A percentile compares a stretch with the other conserved stretches of the same genome.
phyloP scores from a whole-genome alignment of 2,888 invertebrate genomes.

The Homarus gammarus region DNA sequence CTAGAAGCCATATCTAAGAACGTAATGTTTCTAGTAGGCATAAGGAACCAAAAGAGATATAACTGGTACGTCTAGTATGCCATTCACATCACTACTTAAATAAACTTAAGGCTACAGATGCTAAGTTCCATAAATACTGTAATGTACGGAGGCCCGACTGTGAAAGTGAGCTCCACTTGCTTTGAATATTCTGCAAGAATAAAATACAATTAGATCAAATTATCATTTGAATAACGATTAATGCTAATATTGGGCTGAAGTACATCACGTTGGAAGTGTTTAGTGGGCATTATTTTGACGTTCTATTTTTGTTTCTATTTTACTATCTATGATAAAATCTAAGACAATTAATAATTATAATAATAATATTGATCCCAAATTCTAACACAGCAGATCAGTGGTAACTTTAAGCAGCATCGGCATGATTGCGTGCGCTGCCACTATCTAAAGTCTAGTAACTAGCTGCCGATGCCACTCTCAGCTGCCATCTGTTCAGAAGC shows the following conservation, averaged over 20 bases:
- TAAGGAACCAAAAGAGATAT: conserved; percentile 28
- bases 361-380: conserved; percentile 8
- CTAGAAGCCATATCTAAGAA: conserved; percentile 36
- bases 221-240: not conserved
- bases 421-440: not conserved
- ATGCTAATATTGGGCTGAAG: conserved; percentile 33
- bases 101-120: conserved; percentile 28
- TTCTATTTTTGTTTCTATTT: not conserved
- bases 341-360: not conserved
- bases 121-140: conserved; percentile 26
- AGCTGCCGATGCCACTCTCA: not conserved
- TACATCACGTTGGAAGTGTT: conserved; percentile 41
- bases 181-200: conserved; percentile 44
- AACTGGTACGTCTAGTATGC: conserved; percentile 25
- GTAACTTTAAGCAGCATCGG: not conserved
- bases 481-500: not conserved
- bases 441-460: not conserved
- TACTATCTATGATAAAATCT: conserved; percentile 20
- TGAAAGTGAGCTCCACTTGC: conserved; percentile 41
- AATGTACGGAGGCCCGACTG: conserved; percentile 50
- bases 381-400: conserved; percentile 1
- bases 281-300: not conserved
- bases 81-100: conserved; percentile 40
- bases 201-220: conserved; percentile 43
- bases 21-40: conserved; percentile 3